Evolutionary conservation across 1,140 invertebrate species (phyloP).

Genomic region (Conopomorpha cramerella): DNA sequence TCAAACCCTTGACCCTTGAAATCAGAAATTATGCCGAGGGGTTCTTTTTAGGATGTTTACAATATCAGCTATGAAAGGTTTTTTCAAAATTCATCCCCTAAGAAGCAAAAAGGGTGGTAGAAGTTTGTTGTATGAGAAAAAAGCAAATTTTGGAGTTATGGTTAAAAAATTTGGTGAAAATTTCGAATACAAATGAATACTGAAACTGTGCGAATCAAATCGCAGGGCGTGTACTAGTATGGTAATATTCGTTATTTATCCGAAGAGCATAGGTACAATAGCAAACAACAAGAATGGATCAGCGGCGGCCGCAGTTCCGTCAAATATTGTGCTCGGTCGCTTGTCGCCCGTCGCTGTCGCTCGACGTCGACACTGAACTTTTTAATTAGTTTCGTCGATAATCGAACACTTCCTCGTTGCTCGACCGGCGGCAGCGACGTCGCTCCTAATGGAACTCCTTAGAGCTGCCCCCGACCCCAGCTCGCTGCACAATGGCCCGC

Average conservation of each 20-base stretch:
- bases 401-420: conserved; percentile 29
- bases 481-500: too few species aligned
- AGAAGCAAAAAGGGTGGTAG: too few species aligned
- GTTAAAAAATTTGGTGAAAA: too few species aligned
- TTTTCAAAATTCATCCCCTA: too few species aligned
- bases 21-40: too few species aligned
- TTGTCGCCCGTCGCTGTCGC: conserved; percentile 9
- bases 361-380: conserved; percentile 24
- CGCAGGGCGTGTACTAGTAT: background rate
- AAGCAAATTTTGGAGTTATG: too few species aligned
- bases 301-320: too few species aligned
- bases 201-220: background rate
- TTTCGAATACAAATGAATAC: background rate
- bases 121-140: too few species aligned
- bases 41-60: too few species aligned
- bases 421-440: conserved; percentile 7
- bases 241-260: background rate
- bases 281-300: too few species aligned
- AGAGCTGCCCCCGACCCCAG: background rate
- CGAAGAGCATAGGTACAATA: background rate
- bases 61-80: too few species aligned
- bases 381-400: conserved; percentile 47
- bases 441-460: conserved; percentile 5
- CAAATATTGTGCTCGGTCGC: conserved; percentile 13
- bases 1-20: too few species aligned